Percentiles rank a stretch among this genome's conserved stretches.
Evolutionary conservation across 2,888 invertebrate species (phyloP).

Genomic region (Papilio gigon): DNA sequence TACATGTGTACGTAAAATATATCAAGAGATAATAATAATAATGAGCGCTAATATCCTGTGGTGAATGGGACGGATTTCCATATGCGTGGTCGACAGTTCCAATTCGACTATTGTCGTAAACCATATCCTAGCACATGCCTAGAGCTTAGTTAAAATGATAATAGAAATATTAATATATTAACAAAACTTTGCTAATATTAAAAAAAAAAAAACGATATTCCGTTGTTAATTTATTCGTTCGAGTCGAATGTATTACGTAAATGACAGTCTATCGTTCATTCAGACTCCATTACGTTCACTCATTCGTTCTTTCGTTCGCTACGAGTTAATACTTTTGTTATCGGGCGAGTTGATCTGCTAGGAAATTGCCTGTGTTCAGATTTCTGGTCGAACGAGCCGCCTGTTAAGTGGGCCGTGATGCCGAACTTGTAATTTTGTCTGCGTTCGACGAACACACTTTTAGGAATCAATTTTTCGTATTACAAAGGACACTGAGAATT

Average conservation of each 20-base stretch:
- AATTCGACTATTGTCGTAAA: no score
- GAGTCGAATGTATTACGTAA: conserved; percentile 33
- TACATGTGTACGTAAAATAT: no score
- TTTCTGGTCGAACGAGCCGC: conserved; percentile 48
- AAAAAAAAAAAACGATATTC: background rate
- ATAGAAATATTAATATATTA: no score
- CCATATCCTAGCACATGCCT: no score
- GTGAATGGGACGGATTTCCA: no score
- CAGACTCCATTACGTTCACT: conserved; percentile 68
- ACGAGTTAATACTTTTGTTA: conserved; percentile 54
- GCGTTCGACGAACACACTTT: conserved; percentile 1
- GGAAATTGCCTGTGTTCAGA: conserved; percentile 73
- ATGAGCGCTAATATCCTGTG: no score
- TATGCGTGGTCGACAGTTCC: no score
- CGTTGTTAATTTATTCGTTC: conserved; percentile 19
- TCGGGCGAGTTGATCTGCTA: conserved; percentile 64
- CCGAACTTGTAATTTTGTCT: conserved; percentile 37
- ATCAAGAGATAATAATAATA: no score
- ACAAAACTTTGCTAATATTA: background rate
- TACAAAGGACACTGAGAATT: background rate
- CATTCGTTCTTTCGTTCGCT: conserved; percentile 63
- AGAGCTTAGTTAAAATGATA: no score
- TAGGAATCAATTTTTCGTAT: background rate
- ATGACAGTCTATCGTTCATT: conserved; percentile 60
- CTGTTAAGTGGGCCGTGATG: conserved; percentile 38